phyloP scores from a whole-genome alignment of 2,797 vertebrate genomes.

The Sciurus vulgaris region DNA sequence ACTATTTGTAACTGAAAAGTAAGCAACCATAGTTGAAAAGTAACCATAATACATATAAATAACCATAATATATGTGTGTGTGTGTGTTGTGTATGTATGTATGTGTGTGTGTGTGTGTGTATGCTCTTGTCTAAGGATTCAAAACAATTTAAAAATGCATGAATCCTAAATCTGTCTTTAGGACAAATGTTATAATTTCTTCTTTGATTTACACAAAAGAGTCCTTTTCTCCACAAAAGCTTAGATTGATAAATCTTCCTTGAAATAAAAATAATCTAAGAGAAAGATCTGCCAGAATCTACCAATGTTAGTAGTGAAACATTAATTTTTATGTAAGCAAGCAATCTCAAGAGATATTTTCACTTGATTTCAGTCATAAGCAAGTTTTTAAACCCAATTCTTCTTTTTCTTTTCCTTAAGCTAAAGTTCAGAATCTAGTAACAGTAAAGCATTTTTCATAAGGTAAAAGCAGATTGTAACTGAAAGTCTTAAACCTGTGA shows the following conservation, averaged over 20 bases:
- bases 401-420: not conserved
- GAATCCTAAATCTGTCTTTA: constrained; percentile 27
- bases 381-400: constrained; percentile 29
- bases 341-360: constrained; percentile 32
- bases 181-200: constrained; percentile 5
- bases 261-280: constrained; percentile 68
- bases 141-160: constrained; percentile 5
- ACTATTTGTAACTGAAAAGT: constrained; percentile 19
- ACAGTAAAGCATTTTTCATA: constrained; percentile 19
- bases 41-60: not conserved
- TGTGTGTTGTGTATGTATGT: too few relatives aligned
- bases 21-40: constrained; percentile 32
- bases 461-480: not conserved
- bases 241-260: constrained; percentile 55
- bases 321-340: constrained; percentile 54
- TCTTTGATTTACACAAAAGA: constrained; percentile 42
- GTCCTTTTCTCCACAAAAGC: constrained; percentile 15
- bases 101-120: not conserved
- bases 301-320: not conserved
- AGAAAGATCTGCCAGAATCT: not conserved
- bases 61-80: too few relatives aligned
- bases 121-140: constrained; percentile 46
- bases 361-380: constrained; percentile 55
- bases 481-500: not conserved
- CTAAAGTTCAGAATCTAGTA: constrained; percentile 31